Evolutionary conservation across 2,797 vertebrate genomes (phyloP), one percentile per base, ranked within the genome.

Genomic region (Serranus cabrilla): DNA sequence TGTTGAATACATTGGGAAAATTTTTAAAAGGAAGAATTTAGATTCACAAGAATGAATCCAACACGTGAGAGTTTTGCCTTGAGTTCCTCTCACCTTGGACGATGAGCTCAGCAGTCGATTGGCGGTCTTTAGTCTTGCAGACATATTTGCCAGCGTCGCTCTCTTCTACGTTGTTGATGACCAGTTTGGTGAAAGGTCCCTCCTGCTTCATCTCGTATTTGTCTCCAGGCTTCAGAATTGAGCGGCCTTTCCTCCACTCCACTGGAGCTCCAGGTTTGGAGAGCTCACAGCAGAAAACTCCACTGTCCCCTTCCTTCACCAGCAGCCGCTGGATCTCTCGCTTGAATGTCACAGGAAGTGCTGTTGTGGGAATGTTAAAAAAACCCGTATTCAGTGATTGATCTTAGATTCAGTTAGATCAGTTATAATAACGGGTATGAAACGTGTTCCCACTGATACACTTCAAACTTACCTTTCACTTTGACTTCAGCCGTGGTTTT

Each of bases 111-210:
- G 96, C 96, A 0, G 94, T 93, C 34, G 95, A 96, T 75, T 97
- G 96, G 14, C 89, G 79, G 68, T 96, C 94, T 82, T 94, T 96
- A 0, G 94, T 94, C 82, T 97, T 96, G 61, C 97, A 99, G 0
- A 92, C 96, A 80, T 99, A 99, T 84, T 94, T 96, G 1, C 96
- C 97, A 0, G 94, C 93, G 34, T 99, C 98, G 39, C 94, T 95
- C 63, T 93, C 96, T 71, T 98, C 96, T 1, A 90, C 82, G 0
- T 91, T 79, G 1, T 72, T 92, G 66, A 99, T 93, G 63, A 96
- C 68, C 5, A 99, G 93, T 74, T 96, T 95, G 0, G 85, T 93
- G 0, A 77, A 50, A 1, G 18, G 49, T 1, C 96, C 97, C 3
- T 95, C 93, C 74, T 95, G 94, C 54, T 87, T 95, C 83, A 98